A percentile compares a stretch with the other conserved stretches of the same genome.
Evolutionary conservation across 2,113 vertebrate genomes (phyloP).

Genomic region (Coptodon bakossiorum): DNA sequence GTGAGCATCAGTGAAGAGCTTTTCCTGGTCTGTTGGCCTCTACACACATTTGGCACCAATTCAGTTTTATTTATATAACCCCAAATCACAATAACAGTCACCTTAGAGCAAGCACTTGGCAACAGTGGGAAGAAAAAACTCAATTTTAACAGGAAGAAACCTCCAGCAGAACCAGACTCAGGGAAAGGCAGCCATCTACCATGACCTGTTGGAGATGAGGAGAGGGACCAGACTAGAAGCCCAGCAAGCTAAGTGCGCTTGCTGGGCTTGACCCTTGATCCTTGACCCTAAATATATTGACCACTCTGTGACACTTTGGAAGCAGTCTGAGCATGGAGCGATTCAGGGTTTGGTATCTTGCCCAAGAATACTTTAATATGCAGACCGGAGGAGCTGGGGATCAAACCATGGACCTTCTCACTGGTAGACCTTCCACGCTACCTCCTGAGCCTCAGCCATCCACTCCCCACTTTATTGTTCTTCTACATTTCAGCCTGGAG

Average conservation of each 20-base stretch:
- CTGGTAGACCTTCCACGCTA: accelerated
- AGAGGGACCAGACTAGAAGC: not conserved
- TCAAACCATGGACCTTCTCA: not conserved
- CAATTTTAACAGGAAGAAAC: no score
- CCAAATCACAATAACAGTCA: not conserved
- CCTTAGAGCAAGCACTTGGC: not conserved
- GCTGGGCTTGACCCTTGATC: constrained; percentile 32
- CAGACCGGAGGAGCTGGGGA: not conserved
- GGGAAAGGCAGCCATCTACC: no score
- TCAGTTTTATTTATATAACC: not conserved
- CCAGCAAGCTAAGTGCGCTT: not conserved
- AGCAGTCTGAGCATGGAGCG: not conserved
- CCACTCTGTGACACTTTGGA: not conserved
- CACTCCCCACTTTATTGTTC: not conserved
- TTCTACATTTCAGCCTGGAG: constrained; percentile 23
- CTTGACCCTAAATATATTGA: not conserved
- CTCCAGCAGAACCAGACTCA: no score
- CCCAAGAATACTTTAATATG: not conserved
- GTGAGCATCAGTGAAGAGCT: not conserved
- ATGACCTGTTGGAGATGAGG: no score
- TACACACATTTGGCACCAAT: not conserved
- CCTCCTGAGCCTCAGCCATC: not conserved
- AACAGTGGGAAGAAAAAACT: no score
- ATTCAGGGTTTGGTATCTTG: not conserved
- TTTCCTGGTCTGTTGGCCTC: not conserved